phyloP scores from a whole-genome alignment of 2,113 vertebrate genomes.

The Cepphus grylle region DNA sequence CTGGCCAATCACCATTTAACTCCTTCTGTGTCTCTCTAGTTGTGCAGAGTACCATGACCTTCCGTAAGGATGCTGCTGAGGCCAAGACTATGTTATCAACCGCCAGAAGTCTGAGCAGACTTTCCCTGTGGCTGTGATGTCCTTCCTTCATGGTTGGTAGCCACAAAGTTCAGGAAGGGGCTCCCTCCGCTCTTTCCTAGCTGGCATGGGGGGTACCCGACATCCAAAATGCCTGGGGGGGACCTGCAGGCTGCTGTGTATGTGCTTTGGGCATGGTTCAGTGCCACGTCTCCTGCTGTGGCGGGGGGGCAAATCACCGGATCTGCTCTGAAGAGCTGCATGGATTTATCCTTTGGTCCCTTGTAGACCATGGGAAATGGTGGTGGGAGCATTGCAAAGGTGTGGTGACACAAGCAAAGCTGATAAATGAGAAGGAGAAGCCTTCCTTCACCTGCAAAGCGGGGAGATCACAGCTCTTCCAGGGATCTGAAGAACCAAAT shows the following conservation, averaged over 20 bases:
- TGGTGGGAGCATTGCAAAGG: not conserved
- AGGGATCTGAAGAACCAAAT: not conserved
- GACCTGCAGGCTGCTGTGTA: accelerated
- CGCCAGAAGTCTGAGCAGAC: not conserved
- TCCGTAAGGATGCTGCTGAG: not conserved
- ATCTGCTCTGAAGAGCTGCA: not conserved
- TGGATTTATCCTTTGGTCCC: not conserved
- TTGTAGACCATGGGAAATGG: not conserved
- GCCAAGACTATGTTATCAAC: not conserved
- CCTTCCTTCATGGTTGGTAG: not conserved
- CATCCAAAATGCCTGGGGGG: accelerated
- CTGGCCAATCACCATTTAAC: not conserved
- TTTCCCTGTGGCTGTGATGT: not conserved
- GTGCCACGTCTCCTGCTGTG: not conserved
- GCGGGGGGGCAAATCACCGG: not conserved
- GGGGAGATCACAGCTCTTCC: not conserved
- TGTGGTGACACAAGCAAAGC: not conserved
- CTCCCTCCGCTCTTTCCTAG: not conserved
- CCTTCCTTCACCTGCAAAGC: not conserved
- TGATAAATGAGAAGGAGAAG: not conserved
- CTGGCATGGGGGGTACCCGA: not conserved
- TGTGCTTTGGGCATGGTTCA: not conserved
- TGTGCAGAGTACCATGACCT: not conserved
- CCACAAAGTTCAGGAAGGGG: not conserved
- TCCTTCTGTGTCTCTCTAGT: not conserved